phyloP scores from a whole-genome alignment of 1,140 invertebrate genomes.

The Drosophila paulistorum region DNA sequence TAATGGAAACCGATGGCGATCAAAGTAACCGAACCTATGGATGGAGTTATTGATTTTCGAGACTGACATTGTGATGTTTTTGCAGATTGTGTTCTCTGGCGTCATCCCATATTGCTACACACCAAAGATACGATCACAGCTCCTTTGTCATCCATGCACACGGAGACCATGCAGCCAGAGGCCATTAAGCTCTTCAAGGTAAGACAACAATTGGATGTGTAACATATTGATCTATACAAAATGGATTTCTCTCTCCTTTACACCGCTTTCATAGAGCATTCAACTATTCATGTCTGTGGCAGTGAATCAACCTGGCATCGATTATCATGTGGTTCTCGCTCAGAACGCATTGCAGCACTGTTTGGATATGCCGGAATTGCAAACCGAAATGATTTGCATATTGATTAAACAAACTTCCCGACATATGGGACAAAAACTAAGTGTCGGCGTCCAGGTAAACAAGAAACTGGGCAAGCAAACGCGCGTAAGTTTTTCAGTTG shows the following conservation, averaged over 20 bases:
- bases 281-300: conserved; percentile 97
- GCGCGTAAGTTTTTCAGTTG: conserved; percentile 88
- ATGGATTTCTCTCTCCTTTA: no score
- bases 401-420: conserved; percentile 96
- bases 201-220: conserved; percentile 11
- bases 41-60: no score
- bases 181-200: conserved; percentile 98
- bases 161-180: conserved; percentile 92
- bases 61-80: no score
- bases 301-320: conserved; percentile 96
- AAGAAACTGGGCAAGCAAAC: conserved; percentile 84
- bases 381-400: conserved; percentile 95
- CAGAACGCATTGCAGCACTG: conserved; percentile 97
- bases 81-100: conserved; percentile 94
- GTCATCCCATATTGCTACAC: conserved; percentile 95
- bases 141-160: conserved; percentile 93
- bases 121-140: conserved; percentile 94
- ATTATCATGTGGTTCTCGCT: conserved; percentile 97
- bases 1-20: conserved; percentile 97
- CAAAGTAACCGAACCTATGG: conserved; percentile 86
- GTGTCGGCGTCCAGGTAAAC: conserved; percentile 94
- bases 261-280: conserved; percentile 85
- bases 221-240: no score
- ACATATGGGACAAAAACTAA: conserved; percentile 91
- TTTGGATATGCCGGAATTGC: conserved; percentile 93